Conservation (phyloP, 2,888 invertebrate species). For the Chromoteleia sp. region DNA sequence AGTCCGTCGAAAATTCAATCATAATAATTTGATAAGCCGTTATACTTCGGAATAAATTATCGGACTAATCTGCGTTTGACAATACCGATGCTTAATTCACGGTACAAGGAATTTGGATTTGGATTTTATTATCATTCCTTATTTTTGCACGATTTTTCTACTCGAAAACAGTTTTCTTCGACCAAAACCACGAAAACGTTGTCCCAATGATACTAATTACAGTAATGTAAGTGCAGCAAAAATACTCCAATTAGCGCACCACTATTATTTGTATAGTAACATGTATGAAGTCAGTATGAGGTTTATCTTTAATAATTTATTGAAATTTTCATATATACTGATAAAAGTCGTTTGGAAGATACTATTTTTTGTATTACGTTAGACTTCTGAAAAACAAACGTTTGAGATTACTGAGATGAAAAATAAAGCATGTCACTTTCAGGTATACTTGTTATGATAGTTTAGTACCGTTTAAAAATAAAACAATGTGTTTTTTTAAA, state of each 20-base stretch:
- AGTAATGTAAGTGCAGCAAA: neutral
- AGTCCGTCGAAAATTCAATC: constrained; percentile 12
- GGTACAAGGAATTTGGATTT: neutral
- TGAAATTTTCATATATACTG: neutral
- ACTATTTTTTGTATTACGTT: no score
- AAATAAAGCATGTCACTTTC: no score
- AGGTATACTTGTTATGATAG: no score
- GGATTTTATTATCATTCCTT: neutral
- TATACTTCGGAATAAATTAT: constrained; percentile 33
- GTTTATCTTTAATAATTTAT: neutral
- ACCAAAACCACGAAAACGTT: neutral
- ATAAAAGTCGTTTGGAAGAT: no score
- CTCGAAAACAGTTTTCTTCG: neutral
- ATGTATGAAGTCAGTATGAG: neutral
- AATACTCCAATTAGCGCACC: neutral
- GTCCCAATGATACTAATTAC: constrained; percentile 17
- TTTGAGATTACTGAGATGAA: no score
- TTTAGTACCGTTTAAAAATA: no score
- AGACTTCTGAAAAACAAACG: no score
- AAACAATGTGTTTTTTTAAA: no score
- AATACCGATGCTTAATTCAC: neutral
- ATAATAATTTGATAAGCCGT: constrained; percentile 29
- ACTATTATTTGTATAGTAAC: neutral
- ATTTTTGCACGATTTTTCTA: neutral
- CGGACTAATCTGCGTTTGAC: constrained; percentile 4